A percentile compares a stretch with the other conserved stretches of the same genome.
Evolutionary conservation across 1,140 invertebrate species (phyloP).

Genomic region (Asobara japonica): DNA sequence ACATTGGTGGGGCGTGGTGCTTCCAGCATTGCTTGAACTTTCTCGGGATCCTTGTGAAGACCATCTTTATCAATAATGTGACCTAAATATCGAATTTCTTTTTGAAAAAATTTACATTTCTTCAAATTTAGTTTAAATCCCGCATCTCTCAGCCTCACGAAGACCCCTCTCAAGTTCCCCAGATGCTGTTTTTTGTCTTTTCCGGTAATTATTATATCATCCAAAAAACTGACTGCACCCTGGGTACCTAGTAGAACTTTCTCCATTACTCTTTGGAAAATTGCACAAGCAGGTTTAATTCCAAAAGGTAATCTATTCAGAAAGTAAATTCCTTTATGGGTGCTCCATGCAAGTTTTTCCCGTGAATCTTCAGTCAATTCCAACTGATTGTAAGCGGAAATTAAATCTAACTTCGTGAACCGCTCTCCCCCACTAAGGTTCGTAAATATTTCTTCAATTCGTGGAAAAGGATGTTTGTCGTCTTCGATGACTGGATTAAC

Average conservation of each 20-base stretch:
- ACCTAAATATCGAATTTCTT: constrained; percentile 55
- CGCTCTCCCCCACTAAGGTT: constrained; percentile 36
- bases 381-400: constrained; percentile 49
- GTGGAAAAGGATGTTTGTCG: constrained; percentile 52
- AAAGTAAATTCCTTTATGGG: constrained; percentile 40
- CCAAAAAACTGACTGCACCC: constrained; percentile 44
- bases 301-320: constrained; percentile 36
- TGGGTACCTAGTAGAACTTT: constrained; percentile 46
- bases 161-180: constrained; percentile 45
- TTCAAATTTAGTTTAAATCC: constrained; percentile 45
- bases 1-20: constrained; percentile 51
- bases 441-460: constrained; percentile 36
- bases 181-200: constrained; percentile 42
- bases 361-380: constrained; percentile 42
- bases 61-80: constrained; percentile 50
- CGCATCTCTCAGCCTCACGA: constrained; percentile 38
- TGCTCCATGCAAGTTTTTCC: constrained; percentile 40
- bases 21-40: constrained; percentile 53
- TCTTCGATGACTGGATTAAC: constrained; percentile 49
- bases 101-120: constrained; percentile 57
- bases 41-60: constrained; percentile 54
- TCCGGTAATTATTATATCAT: constrained; percentile 48
- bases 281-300: constrained; percentile 33
- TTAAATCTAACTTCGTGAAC: constrained; percentile 55
- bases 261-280: constrained; percentile 51